phyloP scores from a whole-genome alignment of 1,140 invertebrate genomes.

The Atopsyche davidsoni region DNA sequence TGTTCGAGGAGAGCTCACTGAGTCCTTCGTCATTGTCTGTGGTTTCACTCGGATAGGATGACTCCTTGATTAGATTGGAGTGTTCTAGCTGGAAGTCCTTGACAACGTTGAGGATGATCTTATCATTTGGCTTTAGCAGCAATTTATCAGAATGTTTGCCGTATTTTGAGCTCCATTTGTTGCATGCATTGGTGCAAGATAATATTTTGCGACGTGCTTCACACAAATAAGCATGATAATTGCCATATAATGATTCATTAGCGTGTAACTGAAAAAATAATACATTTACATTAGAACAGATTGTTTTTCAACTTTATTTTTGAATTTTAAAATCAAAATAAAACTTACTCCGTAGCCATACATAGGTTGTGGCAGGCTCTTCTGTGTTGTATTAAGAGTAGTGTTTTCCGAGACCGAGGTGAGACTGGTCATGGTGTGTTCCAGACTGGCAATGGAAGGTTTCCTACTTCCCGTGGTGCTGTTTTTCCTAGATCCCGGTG shows the following conservation, averaged over 20 bases:
- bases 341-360: slow-evolving; percentile 44
- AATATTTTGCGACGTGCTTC: slow-evolving; percentile 74
- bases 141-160: slow-evolving; percentile 51
- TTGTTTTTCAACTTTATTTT: not conserved
- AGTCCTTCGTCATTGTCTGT: slow-evolving; percentile 17
- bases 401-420: slow-evolving; percentile 19
- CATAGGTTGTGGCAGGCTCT: slow-evolving; percentile 40
- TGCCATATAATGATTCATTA: slow-evolving; percentile 59
- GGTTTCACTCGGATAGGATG: slow-evolving; percentile 1
- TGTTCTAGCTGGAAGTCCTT: slow-evolving; percentile 28
- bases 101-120: slow-evolving; percentile 31
- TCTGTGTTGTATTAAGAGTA: slow-evolving; percentile 5
- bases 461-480: slow-evolving; percentile 13
- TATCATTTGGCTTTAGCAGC: slow-evolving; percentile 41
- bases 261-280: slow-evolving; percentile 37
- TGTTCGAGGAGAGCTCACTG: slow-evolving; percentile 12
- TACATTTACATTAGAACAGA: not conserved
- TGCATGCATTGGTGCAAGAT: slow-evolving; percentile 64
- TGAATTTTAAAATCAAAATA: slow-evolving; percentile 9
- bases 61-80: slow-evolving; percentile 24
- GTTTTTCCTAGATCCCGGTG: slow-evolving; percentile 29
- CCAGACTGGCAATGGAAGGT: slow-evolving; percentile 22
- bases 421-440: slow-evolving; percentile 23
- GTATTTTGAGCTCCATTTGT: slow-evolving; percentile 71
- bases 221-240: slow-evolving; percentile 76